These are phyloP conservation scores for Bombus soroeensis DNA, from an alignment of 1,140 invertebrate genomes.

Conservation along the genomic window DNA sequence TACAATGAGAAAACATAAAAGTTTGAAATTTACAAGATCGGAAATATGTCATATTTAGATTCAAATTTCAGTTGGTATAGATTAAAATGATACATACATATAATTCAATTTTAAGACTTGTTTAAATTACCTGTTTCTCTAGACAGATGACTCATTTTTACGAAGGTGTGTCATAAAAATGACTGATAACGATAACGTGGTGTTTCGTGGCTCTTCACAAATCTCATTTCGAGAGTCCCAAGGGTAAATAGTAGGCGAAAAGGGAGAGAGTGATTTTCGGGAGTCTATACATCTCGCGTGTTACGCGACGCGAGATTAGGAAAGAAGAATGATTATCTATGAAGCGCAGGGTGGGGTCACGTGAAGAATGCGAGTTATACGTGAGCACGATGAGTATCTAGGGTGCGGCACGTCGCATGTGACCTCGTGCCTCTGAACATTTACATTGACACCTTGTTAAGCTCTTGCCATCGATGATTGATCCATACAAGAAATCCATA, in stretches of 20 bases:
- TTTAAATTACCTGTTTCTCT: neutral
- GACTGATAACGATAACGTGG: neutral
- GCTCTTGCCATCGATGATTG: neutral
- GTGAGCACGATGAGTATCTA: slow-evolving; percentile 23
- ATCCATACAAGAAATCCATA: neutral
- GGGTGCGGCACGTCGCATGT: slow-evolving; percentile 55
- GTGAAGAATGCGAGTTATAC: slow-evolving; percentile 47
- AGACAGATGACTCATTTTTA: neutral
- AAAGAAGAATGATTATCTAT: slow-evolving; percentile 72
- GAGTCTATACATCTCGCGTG: slow-evolving; percentile 70
- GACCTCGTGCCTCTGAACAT: slow-evolving; percentile 30
- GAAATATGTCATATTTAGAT: neutral
- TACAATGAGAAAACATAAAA: neutral
- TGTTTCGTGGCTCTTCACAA: neutral
- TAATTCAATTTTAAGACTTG: neutral
- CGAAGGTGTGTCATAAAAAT: neutral
- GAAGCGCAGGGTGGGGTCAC: slow-evolving; percentile 67
- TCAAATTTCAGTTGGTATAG: neutral
- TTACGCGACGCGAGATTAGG: slow-evolving; percentile 58
- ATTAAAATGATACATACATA: neutral
- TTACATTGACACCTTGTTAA: neutral
- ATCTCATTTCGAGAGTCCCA: neutral
- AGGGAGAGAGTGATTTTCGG: slow-evolving; percentile 69
- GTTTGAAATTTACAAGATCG: neutral
- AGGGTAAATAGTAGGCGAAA: neutral